Conservation (phyloP, 1,140 invertebrate species). For the Mercenaria mercenaria region DNA sequence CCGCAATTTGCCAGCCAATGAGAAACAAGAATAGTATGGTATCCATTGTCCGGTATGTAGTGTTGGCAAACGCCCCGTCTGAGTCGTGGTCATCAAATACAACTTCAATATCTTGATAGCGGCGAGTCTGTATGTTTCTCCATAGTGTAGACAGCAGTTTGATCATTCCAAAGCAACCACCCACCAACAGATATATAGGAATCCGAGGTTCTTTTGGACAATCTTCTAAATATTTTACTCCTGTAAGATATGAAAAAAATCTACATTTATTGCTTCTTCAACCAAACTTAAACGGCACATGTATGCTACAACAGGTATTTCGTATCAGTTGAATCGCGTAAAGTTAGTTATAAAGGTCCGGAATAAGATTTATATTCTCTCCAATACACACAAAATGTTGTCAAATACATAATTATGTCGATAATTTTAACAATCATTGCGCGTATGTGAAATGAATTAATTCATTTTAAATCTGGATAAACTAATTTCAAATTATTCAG, state of each 20-base stretch:
- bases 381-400: too few relatives aligned
- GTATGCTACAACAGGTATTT: too few relatives aligned
- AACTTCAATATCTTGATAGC: slow-evolving; percentile 88
- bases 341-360: too few relatives aligned
- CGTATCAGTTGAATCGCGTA: too few relatives aligned
- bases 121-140: slow-evolving; percentile 89
- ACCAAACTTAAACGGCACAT: too few relatives aligned
- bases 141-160: slow-evolving; percentile 88
- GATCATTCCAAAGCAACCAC: slow-evolving; percentile 82
- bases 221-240: slow-evolving; percentile 76
- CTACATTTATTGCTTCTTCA: too few relatives aligned
- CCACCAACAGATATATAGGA: slow-evolving; percentile 83
- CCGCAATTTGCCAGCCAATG: slow-evolving; percentile 86
- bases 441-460: too few relatives aligned
- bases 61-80: slow-evolving; percentile 78
- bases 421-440: too few relatives aligned
- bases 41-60: slow-evolving; percentile 84
- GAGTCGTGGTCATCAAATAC: slow-evolving; percentile 84
- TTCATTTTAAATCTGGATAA: too few relatives aligned
- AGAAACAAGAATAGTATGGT: slow-evolving; percentile 88
- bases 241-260: not conserved
- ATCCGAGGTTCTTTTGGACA: slow-evolving; percentile 83
- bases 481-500: too few relatives aligned
- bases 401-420: too few relatives aligned
- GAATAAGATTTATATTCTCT: too few relatives aligned